Conservation (phyloP, 2,888 invertebrate species). For the Chalcis sispes region DNA sequence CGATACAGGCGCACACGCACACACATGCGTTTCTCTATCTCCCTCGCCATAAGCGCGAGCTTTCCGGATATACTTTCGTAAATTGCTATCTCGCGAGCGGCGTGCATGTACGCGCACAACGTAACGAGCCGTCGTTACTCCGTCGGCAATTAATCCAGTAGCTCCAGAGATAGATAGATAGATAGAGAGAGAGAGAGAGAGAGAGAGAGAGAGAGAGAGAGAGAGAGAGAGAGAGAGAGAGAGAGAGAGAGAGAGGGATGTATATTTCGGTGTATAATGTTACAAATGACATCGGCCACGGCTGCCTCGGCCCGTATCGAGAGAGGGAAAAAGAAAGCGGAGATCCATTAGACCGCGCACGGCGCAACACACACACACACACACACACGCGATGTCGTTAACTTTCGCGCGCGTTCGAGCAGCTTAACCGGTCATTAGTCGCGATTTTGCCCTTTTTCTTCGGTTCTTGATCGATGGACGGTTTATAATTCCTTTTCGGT, state of each 20-base stretch:
- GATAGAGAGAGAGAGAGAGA: no score
- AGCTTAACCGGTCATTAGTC: constrained; percentile 57
- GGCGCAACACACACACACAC: constrained; percentile 2
- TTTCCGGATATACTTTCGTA: constrained; percentile 60
- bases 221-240: no score
- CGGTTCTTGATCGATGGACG: constrained; percentile 43
- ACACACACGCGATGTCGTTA: constrained; percentile 50
- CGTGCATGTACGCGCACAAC: constrained; percentile 34
- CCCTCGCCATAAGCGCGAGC: constrained; percentile 54
- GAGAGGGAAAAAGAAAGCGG: background rate
- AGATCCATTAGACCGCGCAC: constrained; percentile 57
- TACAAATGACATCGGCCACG: constrained; percentile 58
- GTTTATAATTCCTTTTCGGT: no score
- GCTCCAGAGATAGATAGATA: no score
- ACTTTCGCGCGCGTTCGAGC: constrained; percentile 40
- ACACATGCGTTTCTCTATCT: constrained; percentile 57
- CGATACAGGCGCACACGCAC: background rate
- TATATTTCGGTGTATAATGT: constrained; percentile 59
- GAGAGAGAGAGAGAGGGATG: no score
- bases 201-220: no score
- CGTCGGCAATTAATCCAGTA: constrained; percentile 69
- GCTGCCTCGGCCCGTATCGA: no score
- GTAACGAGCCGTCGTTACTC: constrained; percentile 67
- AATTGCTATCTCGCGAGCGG: constrained; percentile 58
- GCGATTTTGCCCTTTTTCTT: constrained; percentile 53